Conservation (phyloP, 1,140 invertebrate species). For the Brachionus rotundiformis region DNA sequence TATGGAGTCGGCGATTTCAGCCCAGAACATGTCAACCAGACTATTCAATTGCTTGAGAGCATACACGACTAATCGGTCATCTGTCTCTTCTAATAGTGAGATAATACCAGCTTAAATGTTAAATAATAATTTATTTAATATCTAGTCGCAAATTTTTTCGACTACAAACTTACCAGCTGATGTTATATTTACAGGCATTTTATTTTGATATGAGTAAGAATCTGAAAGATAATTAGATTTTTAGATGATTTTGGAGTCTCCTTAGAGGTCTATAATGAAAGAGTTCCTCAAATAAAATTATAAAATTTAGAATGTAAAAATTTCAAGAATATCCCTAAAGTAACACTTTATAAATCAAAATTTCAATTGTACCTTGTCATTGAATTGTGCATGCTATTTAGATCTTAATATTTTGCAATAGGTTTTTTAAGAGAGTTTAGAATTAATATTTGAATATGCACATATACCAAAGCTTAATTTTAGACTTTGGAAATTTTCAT, state of each 20-base stretch:
- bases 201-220: background rate
- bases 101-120: constrained; percentile 91
- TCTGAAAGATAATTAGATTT: background rate
- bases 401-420: constrained; percentile 31
- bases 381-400: constrained; percentile 38
- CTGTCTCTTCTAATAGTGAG: constrained; percentile 82
- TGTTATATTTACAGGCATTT: constrained; percentile 52
- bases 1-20: constrained; percentile 95
- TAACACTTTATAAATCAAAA: constrained; percentile 24
- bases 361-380: constrained; percentile 50
- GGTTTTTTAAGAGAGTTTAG: background rate
- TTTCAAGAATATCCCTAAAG: background rate
- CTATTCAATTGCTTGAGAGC: constrained; percentile 83
- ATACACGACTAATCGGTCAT: constrained; percentile 67
- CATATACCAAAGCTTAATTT: background rate
- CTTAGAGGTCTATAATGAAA: too few relatives aligned
- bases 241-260: too few relatives aligned
- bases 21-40: constrained; percentile 97
- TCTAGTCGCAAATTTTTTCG: background rate
- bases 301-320: background rate
- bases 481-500: background rate
- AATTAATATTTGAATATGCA: background rate
- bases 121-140: too few relatives aligned
- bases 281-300: background rate
- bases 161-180: constrained; percentile 33